phyloP scores from a whole-genome alignment of 1,140 invertebrate genomes.

The Zaprionus davidi region DNA sequence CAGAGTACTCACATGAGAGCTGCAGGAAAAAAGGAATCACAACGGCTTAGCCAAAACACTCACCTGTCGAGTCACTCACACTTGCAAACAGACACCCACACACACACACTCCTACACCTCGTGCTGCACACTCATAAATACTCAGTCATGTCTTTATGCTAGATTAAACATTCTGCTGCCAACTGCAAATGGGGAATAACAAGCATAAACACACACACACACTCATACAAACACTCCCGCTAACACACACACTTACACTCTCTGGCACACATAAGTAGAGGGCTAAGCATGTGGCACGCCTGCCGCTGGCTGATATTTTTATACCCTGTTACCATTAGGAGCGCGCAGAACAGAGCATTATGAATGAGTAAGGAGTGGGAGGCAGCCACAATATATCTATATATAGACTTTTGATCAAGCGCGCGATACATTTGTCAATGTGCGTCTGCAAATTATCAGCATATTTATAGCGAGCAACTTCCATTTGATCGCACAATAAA shows the following conservation, averaged over 20 bases:
- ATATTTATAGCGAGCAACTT: background rate
- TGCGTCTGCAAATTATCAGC: slow-evolving; percentile 7
- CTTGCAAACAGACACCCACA: background rate
- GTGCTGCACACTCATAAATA: slow-evolving; percentile 37
- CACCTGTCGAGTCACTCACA: slow-evolving; percentile 46
- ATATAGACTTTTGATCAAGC: background rate
- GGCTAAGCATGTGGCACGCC: slow-evolving; percentile 36
- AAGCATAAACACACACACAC: slow-evolving; percentile 34
- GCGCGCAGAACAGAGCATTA: background rate
- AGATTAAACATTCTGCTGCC: slow-evolving; percentile 74
- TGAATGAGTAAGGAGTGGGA: background rate
- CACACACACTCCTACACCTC: slow-evolving; percentile 8
- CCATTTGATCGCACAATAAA: slow-evolving; percentile 9
- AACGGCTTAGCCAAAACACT: slow-evolving; percentile 46
- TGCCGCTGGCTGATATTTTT: slow-evolving; percentile 41
- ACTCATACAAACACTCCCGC: slow-evolving; percentile 25
- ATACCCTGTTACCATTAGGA: slow-evolving; percentile 3
- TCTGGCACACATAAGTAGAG: slow-evolving; percentile 26
- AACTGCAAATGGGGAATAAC: slow-evolving; percentile 69
- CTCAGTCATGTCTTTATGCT: slow-evolving; percentile 66
- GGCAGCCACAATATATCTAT: background rate
- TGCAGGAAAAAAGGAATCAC: slow-evolving; percentile 26
- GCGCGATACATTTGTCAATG: background rate
- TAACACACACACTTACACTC: slow-evolving; percentile 17
- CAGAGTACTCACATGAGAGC: slow-evolving; percentile 2